phyloP scores from a whole-genome alignment of 2,797 vertebrate species.

The Phalanger gymnotis region DNA sequence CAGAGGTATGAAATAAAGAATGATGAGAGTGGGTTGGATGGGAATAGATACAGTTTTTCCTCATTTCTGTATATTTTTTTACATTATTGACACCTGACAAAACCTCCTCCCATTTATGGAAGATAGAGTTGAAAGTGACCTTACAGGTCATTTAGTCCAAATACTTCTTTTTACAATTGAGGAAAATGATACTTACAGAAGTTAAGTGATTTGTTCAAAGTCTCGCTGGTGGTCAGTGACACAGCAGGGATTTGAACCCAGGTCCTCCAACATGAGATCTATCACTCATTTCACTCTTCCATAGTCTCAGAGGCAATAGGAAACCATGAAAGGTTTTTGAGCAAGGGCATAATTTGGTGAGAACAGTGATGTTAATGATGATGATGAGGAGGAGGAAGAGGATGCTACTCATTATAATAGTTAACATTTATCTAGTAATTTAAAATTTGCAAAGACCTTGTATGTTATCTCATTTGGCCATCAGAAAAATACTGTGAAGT shows the following conservation, averaged over 20 bases:
- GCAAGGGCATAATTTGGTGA: neutral
- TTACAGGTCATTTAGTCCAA: neutral
- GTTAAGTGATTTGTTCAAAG: neutral
- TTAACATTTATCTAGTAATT: neutral
- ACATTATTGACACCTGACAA: neutral
- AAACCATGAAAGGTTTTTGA: neutral
- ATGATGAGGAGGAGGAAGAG: neutral
- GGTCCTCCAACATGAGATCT: neutral
- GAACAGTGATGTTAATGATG: neutral
- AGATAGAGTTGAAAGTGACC: neutral
- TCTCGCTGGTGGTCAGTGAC: neutral
- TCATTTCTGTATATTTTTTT: neutral
- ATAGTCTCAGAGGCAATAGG: neutral
- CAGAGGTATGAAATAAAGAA: neutral
- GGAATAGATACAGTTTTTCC: neutral
- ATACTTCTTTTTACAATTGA: neutral
- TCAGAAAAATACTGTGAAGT: neutral
- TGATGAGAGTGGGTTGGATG: neutral
- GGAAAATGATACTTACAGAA: neutral
- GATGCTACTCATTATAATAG: neutral
- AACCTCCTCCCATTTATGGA: neutral
- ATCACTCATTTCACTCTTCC: neutral
- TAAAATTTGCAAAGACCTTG: neutral
- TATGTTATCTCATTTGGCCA: neutral
- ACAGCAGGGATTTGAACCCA: neutral